phyloP scores from a whole-genome alignment of 2,888 invertebrate species.

The Dexiosoma caninum region DNA sequence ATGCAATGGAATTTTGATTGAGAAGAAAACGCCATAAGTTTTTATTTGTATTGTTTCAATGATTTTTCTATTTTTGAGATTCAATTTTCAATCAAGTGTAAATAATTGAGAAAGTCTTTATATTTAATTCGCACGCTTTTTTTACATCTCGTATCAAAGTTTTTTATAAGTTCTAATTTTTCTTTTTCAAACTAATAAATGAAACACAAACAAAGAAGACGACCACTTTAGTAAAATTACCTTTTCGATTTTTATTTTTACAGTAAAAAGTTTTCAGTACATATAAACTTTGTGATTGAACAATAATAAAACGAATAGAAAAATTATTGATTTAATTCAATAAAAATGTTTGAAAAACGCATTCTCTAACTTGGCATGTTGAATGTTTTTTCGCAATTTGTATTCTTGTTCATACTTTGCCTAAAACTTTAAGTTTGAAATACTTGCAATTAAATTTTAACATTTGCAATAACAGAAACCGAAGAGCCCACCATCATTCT shows the following conservation, averaged over 20 bases:
- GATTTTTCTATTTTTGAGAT: too few species aligned
- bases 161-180: too few species aligned
- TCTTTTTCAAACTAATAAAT: too few species aligned
- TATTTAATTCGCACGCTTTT: too few species aligned
- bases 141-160: too few species aligned
- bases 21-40: too few species aligned
- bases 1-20: too few species aligned
- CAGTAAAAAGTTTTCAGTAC: not conserved
- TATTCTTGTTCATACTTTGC: not conserved
- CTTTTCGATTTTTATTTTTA: not conserved
- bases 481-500: not conserved
- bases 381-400: not conserved
- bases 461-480: too few species aligned
- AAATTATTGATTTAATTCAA: constrained; percentile 29
- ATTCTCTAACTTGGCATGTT: not conserved
- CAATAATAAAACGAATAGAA: not conserved
- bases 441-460: constrained; percentile 18
- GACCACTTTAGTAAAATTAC: not conserved
- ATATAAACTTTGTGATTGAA: not conserved
- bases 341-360: too few species aligned
- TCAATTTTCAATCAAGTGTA: too few species aligned
- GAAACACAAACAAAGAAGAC: not conserved
- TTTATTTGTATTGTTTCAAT: too few species aligned
- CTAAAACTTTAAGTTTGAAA: not conserved
- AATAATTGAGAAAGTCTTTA: too few species aligned